Evolutionary conservation across 2,888 invertebrate genomes (phyloP), one percentile per base, ranked within the genome.

Genomic region (Cecidostiba fungosa): DNA sequence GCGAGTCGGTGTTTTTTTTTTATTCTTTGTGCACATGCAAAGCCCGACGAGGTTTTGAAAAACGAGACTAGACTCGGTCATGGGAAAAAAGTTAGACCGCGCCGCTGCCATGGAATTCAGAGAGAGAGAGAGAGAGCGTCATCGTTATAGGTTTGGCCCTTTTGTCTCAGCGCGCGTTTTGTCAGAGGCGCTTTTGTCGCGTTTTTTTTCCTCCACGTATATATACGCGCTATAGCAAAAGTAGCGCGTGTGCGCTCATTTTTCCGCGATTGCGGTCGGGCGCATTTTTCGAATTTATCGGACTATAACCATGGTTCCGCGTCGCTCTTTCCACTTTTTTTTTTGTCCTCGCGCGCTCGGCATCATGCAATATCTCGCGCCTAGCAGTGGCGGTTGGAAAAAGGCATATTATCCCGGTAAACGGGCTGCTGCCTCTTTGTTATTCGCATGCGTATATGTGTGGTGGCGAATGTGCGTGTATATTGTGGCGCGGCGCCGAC

Each of bases 61-160:
- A 77, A 62, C 54, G 54, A 54, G 54, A 54, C 54, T 54, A 54
- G 54, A 54, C n/a, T 1, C 54, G 54, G 66, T 66, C 19, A 43
- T 23, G 39, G 69, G 23, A 54, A 16, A 39, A 69, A 78, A 69
- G 43, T 26, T 26, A 39, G 72, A 39, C 72, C 39, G 72, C 26
- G 10, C 47, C 76, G 43, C 39, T 16, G 16, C 23, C 66, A 19
- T 19, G 29, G 32, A 69, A 32, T 69, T 19, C 19, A 32, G 70
- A 8, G 19, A 8, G 4, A 16, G 14, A 8, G 32, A 14, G 73
- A 73, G 29, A n/a, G 26, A 5, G 70, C 79, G 47, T 77, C 76
- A 82, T 85, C 85, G 85, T 85, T 85, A 81, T 74, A 77, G 32
- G 62, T 10, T 70, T 70, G 81, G 69, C 62, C 70, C 83, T 76